Evolutionary conservation across 2,113 vertebrate species (phyloP), one percentile per base, ranked within the genome.

Genomic region (Rousettus leschenaultii): DNA sequence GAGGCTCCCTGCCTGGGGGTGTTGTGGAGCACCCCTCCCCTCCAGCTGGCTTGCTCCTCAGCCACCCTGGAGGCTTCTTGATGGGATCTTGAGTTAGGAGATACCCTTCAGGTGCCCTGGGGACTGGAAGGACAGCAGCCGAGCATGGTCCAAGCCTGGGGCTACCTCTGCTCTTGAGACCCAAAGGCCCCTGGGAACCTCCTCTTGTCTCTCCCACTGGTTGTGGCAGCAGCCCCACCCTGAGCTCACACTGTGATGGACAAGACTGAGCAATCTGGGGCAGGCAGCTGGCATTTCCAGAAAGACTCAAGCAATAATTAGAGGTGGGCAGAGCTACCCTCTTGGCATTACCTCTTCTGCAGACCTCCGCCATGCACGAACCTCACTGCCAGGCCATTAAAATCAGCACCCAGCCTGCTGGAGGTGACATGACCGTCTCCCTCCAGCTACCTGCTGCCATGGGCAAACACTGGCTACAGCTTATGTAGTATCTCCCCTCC

Each of bases 261-360:
- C 11, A 14, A 95, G 97, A 90, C 90, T 5, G 19, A 93, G 91
- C 86, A 91, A 51, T 73, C 51, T 22, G 83, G 88, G 97, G 74
- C 59, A 51, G 89, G 96, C 92, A 73, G 78, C 91, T 86, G 97
- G 66, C 94, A 87, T 77, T 95, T 74, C 89, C 79, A 95, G 91
- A 80, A 93, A 96, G 97, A 96, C 94, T 97, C 77, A 98, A 98
- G 97, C 97, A 98, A 98, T 98, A 98, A 98, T 95, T 48, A 91
- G 96, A 98, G 93, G 93, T 38, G 95, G 97, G 97, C 96, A 95
- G 95, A 94, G 92, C 87, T 94, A 92, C 96, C 97, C 97, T 91
- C 96, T 95, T 78, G 0, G 66, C 43, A 30, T 97, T 97, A 98
- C 97, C 97, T 98, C 97, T 95, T 96, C 83, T 86, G 85, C 96